These are phyloP conservation scores for Paratrypauchen microcephalus DNA, from an alignment of 2,797 vertebrate species.

Conservation along the genomic window DNA sequence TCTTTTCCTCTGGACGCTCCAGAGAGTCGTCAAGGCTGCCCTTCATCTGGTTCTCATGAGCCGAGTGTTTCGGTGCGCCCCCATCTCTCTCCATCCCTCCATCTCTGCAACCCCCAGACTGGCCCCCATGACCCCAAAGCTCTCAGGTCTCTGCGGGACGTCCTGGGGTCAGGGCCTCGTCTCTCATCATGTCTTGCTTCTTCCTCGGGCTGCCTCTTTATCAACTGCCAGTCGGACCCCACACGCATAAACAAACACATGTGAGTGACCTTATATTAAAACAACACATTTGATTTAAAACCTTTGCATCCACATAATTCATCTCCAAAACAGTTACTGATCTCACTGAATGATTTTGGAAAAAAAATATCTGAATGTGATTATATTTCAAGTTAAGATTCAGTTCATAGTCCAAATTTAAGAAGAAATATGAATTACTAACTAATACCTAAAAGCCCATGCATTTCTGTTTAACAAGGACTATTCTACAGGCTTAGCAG, in stretches of 20 bases:
- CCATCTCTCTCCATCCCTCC: slow-evolving; percentile 39
- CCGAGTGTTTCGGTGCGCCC: slow-evolving; percentile 49
- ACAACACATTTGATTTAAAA: not conserved
- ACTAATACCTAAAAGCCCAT: too few relatives aligned
- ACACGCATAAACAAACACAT: slow-evolving; percentile 30
- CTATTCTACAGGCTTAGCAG: not conserved
- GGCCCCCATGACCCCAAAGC: slow-evolving; percentile 44
- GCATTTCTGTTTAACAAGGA: too few relatives aligned
- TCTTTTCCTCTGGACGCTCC: slow-evolving; percentile 59
- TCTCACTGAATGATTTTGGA: not conserved
- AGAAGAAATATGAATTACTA: too few relatives aligned
- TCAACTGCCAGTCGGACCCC: slow-evolving; percentile 48
- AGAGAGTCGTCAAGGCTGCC: slow-evolving; percentile 66
- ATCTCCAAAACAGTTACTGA: not conserved
- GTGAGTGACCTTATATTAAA: not conserved
- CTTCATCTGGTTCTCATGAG: slow-evolving; percentile 79
- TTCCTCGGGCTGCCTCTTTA: slow-evolving; percentile 38
- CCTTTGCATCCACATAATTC: not conserved
- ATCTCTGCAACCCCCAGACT: slow-evolving; percentile 22
- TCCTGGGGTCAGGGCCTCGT: slow-evolving; percentile 58
- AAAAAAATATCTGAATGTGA: not conserved
- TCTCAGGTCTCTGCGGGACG: slow-evolving; percentile 59
- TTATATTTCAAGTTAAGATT: not conserved
- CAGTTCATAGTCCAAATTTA: not conserved
- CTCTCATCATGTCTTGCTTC: slow-evolving; percentile 58